phyloP scores from a whole-genome alignment of 1,140 invertebrate genomes.

The Plectrocnemia conspersa region DNA sequence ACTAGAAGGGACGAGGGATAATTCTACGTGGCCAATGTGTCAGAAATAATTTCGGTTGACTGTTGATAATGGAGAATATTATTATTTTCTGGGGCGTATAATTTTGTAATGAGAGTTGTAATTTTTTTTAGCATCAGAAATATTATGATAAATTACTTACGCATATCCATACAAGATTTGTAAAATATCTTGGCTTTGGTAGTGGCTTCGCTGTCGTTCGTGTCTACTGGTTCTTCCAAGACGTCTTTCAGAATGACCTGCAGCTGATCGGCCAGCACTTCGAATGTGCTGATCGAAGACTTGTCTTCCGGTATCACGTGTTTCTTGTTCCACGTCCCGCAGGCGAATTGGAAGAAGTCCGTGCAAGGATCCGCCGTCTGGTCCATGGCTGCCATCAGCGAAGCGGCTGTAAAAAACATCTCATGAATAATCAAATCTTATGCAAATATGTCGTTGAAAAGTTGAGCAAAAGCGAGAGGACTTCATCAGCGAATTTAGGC shows the following conservation, averaged over 20 bases:
- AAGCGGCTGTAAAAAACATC: constrained; percentile 67
- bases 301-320: constrained; percentile 87
- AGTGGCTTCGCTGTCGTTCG: constrained; percentile 66
- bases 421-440: no score
- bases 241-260: constrained; percentile 78
- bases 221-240: constrained; percentile 61
- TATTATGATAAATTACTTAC: constrained; percentile 58
- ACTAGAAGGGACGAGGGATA: no score
- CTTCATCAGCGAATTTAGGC: no score
- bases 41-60: no score
- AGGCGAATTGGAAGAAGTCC: constrained; percentile 87
- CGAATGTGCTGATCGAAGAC: constrained; percentile 83
- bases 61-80: no score
- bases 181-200: constrained; percentile 81
- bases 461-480: no score
- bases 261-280: constrained; percentile 77
- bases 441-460: no score
- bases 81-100: no score
- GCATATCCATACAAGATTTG: constrained; percentile 79
- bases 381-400: constrained; percentile 81
- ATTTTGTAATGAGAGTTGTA: no score
- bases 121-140: no score
- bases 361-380: constrained; percentile 71
- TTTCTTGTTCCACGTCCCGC: constrained; percentile 83
- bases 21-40: no score